phyloP scores from a whole-genome alignment of 2,888 invertebrate species.

The Dusona sp. region DNA sequence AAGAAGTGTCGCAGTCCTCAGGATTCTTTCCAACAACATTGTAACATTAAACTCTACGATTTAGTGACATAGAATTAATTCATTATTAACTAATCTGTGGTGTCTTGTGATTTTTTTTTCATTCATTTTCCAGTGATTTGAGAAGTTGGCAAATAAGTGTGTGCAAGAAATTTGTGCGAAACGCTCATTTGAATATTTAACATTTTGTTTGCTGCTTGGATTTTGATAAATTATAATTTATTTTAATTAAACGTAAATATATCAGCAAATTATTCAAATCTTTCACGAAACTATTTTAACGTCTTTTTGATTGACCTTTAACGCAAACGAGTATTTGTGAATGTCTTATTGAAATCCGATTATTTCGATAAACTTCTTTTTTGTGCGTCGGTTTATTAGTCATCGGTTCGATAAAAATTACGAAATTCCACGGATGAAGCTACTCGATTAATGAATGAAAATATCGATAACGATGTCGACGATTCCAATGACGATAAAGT shows the following conservation, averaged over 20 bases:
- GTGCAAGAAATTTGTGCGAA: not conserved
- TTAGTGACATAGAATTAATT: not conserved
- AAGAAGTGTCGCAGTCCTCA: slow-evolving; percentile 59
- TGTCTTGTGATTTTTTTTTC: not conserved
- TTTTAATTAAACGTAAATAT: too few relatives aligned
- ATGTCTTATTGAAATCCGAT: not conserved
- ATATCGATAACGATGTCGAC: not conserved
- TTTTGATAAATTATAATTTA: not conserved
- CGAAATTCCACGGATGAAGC: not conserved
- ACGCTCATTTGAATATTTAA: not conserved
- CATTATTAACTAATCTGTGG: not conserved
- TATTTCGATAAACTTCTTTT: not conserved
- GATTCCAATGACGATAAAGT: slow-evolving; percentile 3
- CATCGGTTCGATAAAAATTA: not conserved
- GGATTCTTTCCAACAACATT: slow-evolving; percentile 9
- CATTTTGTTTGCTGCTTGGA: not conserved
- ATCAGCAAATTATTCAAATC: too few relatives aligned
- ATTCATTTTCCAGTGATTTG: not conserved
- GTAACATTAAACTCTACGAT: not conserved
- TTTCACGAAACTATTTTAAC: not conserved
- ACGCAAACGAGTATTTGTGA: not conserved
- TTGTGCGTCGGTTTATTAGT: not conserved
- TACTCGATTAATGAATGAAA: slow-evolving; percentile 45
- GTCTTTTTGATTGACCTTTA: not conserved
- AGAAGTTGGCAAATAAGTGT: not conserved